Base-by-base conservation (phyloP, 2,888 invertebrate species). In the Archips xylosteana region DNA sequence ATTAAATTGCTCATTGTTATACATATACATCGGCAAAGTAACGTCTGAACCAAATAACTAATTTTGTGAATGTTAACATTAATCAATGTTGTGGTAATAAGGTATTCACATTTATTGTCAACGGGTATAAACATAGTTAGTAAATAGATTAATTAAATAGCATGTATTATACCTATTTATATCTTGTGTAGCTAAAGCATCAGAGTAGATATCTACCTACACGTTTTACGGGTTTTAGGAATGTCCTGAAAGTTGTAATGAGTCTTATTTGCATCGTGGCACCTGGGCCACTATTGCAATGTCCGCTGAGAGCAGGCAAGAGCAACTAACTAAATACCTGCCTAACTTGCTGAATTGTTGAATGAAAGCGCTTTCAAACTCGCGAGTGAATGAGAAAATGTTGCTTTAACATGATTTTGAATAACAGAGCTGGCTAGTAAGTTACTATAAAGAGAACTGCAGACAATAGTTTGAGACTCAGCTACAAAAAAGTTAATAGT, bases 301-400 rank as follows among this genome's bases (percentile, higher is more conserved):
- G 63, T 63, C 57, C 54, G 9, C 54, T 15, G 23, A 54, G 54
- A 54, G 54, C 36, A 1, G 60, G 60, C n/a, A 49, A 62, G 59
- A 57, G 49, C 63, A 42, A 64, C 63, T 73, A 73, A 64, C 57
- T 57, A 67, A 72, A 62, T 73, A 73, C 54, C 54, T 62, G 62
- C 57, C 66, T 57, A 67, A 67, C 45, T 72, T 72, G 8, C 63
- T 49, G 73, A 47, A 64, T 63, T 49, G 57, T 64, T 73, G 42
- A 51, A 59, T 69, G 34, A 59, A 64, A 63, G 59, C 68, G 63
- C 68, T 64, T 64, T 63, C 63, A 39, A 63, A 63, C 63, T 68
- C 34, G 13, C 45, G 23, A 62, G 67, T 73, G 63, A 67, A 68
- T 49, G 34, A 10, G 63, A 64, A 57, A 67, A 57, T 15, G 65